Base-by-base conservation (phyloP, 1,140 invertebrate genomes). In the Oryzaephilus surinamensis region DNA sequence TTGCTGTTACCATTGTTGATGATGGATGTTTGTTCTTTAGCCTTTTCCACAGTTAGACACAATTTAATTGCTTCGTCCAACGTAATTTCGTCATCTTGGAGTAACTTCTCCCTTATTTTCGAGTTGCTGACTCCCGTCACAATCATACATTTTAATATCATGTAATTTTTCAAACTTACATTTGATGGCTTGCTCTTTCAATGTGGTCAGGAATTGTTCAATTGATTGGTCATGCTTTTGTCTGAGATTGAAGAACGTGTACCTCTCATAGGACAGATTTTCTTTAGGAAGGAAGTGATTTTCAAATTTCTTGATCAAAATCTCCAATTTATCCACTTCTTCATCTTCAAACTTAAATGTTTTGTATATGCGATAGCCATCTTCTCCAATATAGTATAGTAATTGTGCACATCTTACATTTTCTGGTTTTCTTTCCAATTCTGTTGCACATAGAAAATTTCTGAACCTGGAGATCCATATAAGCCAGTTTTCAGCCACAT, bases 51-150 rank as follows among this genome's bases (percentile, higher is more conserved):
- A n/a, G n/a, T n/a, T n/a, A n/a, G n/a, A n/a, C n/a, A n/a, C n/a
- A n/a, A n/a, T n/a, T n/a, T n/a, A n/a, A 52, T 35, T 8, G 52
- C 51, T 31, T 53, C 48, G 12, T 51, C 43, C 18, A 57, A 41
- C 7, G 35, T 36, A 14, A 49, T 14, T 10, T 46, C 41, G 30
- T 52, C 48, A 35, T 50, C 46, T 28, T 45, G 35, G 1, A 55
- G 34, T 15, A 55, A 23, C 43, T 34, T 43, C 32, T 51, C 43
- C 39, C 43, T 21, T 7, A 54, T 41, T 26, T 30, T 31, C 12
- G 45, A 29, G 15, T 50, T 47, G 21, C 33, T 43, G 16, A 41
- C 23, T n/a, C 46, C 46, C 32, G 42, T 38, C 3, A 39, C 43
- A 8, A 51, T 12, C 26, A 41, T 41, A 7, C 12, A n/a, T 28